Percentiles rank a stretch among this genome's conserved stretches.
Evolutionary conservation across 2,113 vertebrate species (phyloP).

Genomic region (Trogon melanurus): DNA sequence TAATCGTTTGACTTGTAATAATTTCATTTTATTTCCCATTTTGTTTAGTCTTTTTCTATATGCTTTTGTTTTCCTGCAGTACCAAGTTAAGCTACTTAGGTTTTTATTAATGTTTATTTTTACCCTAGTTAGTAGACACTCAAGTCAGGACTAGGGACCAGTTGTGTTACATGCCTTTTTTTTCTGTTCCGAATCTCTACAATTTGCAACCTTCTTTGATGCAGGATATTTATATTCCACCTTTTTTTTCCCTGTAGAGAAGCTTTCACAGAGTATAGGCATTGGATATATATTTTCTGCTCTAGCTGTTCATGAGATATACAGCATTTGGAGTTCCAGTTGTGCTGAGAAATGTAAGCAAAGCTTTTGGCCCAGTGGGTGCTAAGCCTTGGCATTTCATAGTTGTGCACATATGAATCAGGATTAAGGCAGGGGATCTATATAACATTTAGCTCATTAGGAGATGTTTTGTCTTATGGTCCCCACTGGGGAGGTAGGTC

Average conservation of each 20-base stretch:
- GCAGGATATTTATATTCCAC: conserved; percentile 23
- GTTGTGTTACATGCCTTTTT: background rate
- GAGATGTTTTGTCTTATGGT: background rate
- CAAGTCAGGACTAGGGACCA: background rate
- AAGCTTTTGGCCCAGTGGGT: conserved; percentile 52
- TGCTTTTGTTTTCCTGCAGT: background rate
- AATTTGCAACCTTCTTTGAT: background rate
- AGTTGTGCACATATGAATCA: conserved; percentile 13
- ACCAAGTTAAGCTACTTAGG: background rate
- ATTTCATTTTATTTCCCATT: background rate
- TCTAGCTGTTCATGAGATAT: conserved; percentile 23
- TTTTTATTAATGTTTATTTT: conserved; percentile 6
- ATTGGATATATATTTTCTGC: conserved; percentile 30
- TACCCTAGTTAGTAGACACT: background rate
- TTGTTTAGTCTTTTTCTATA: background rate
- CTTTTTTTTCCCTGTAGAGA: conserved; percentile 11
- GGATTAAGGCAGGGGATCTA: background rate
- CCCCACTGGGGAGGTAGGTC: background rate
- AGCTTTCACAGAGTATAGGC: conserved; percentile 1
- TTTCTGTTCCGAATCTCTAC: background rate
- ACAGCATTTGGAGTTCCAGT: conserved; percentile 28
- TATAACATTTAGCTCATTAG: conserved; percentile 33
- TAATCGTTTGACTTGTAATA: background rate
- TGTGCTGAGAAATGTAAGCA: conserved; percentile 45
- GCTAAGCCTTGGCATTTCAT: conserved; percentile 10